phyloP scores from a whole-genome alignment of 2,888 invertebrate species.

The Cantharis nigra region DNA sequence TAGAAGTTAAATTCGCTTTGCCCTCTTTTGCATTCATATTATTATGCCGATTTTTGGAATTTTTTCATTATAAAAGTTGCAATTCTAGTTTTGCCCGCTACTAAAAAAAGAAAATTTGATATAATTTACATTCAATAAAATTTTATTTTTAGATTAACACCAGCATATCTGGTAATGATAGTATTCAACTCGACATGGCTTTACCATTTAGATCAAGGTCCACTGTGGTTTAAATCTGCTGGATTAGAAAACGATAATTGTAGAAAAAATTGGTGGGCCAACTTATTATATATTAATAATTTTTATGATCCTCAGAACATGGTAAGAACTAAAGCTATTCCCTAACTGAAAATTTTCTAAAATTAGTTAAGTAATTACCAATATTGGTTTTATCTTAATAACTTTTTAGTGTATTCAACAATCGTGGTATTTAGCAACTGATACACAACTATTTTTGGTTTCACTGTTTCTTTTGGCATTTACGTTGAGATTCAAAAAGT shows the following conservation, averaged over 20 bases:
- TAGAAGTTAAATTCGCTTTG: no score
- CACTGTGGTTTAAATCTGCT: constrained; percentile 39
- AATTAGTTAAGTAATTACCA: not conserved
- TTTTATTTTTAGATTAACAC: constrained; percentile 40
- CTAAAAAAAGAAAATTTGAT: no score
- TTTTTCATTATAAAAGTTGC: no score
- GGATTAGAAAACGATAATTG: constrained; percentile 41
- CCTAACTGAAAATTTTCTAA: no score
- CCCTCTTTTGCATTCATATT: no score
- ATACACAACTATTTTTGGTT: constrained; percentile 47
- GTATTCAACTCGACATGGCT: constrained; percentile 41
- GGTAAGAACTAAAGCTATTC: constrained; percentile 27
- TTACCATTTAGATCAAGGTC: constrained; percentile 39
- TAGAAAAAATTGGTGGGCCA: constrained; percentile 44
- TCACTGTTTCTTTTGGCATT: constrained; percentile 41
- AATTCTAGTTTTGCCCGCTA: no score
- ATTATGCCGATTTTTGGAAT: no score
- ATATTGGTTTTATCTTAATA: not conserved
- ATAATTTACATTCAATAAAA: no score
- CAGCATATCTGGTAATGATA: constrained; percentile 36
- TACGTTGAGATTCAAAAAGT: constrained; percentile 37
- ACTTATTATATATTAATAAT: constrained; percentile 44
- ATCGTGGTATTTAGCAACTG: constrained; percentile 49
- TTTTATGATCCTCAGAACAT: constrained; percentile 38
- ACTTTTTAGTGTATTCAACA: constrained; percentile 47